Evolutionary conservation across 2,113 vertebrate species (phyloP).

Genomic region (Campylomormyrus tamandua): DNA sequence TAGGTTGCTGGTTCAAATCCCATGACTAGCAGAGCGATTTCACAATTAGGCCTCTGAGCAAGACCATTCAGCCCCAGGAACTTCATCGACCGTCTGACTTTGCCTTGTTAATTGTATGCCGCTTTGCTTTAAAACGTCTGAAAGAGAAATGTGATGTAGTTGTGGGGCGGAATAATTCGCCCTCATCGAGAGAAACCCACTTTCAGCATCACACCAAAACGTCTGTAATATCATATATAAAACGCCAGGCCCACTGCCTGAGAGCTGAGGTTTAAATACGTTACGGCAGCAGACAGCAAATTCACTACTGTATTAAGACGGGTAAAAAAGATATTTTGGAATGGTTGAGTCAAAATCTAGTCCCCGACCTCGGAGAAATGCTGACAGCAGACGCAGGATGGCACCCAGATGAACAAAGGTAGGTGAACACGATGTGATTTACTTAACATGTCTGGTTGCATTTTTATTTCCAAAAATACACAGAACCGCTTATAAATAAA

Average conservation of each 20-base stretch:
- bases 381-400: neutral
- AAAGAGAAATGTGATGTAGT: neutral
- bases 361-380: neutral
- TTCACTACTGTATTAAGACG: neutral
- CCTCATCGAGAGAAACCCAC: neutral
- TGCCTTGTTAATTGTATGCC: neutral
- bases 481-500: neutral
- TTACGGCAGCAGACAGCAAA: neutral
- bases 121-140: neutral
- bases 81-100: neutral
- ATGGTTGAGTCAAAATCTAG: neutral
- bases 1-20: neutral
- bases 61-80: neutral
- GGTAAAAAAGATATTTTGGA: neutral
- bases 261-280: neutral
- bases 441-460: neutral
- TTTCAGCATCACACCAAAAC: neutral
- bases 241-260: neutral
- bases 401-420: neutral
- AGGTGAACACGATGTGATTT: neutral
- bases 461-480: neutral
- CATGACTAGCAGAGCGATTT: neutral
- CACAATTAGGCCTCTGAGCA: neutral
- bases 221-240: neutral
- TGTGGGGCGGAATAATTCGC: neutral